phyloP scores from a whole-genome alignment of 2,113 vertebrate species.

The Malurus cyaneus region DNA sequence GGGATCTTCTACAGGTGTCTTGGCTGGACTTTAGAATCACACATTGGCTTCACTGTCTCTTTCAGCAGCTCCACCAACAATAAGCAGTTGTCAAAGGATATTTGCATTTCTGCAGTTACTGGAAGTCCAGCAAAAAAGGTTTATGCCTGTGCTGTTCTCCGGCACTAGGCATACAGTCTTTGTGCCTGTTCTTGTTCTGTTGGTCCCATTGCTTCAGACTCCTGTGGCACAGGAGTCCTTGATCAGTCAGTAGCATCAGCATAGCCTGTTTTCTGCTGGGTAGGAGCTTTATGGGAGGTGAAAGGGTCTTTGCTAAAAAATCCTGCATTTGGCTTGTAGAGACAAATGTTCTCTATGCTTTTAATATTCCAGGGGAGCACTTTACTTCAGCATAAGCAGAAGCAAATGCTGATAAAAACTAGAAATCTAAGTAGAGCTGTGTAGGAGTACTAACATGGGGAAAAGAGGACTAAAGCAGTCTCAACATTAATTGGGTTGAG shows the following conservation, averaged over 20 bases:
- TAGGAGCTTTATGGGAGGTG: neutral
- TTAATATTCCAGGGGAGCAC: neutral
- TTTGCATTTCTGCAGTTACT: neutral
- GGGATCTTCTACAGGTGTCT: accelerated
- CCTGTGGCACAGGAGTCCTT: neutral
- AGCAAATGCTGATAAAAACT: neutral
- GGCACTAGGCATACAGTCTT: accelerated
- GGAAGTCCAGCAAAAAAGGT: neutral
- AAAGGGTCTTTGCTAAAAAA: neutral
- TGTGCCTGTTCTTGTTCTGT: neutral
- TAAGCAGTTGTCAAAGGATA: neutral
- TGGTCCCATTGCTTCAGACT: neutral
- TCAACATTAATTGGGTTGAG: neutral
- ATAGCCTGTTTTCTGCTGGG: neutral
- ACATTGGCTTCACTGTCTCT: neutral
- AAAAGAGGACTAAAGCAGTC: neutral
- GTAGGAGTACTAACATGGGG: neutral
- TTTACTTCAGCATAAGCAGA: neutral
- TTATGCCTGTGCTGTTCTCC: neutral
- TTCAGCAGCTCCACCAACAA: neutral
- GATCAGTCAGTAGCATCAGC: neutral
- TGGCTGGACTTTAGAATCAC: neutral
- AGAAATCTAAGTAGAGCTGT: neutral
- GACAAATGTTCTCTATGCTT: neutral
- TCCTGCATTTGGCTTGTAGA: neutral